Percentiles rank a stretch among this genome's conserved stretches.
These are phyloP conservation scores for Dynastes tityus DNA, from an alignment of 2,888 invertebrate genomes.

Conservation along the genomic window DNA sequence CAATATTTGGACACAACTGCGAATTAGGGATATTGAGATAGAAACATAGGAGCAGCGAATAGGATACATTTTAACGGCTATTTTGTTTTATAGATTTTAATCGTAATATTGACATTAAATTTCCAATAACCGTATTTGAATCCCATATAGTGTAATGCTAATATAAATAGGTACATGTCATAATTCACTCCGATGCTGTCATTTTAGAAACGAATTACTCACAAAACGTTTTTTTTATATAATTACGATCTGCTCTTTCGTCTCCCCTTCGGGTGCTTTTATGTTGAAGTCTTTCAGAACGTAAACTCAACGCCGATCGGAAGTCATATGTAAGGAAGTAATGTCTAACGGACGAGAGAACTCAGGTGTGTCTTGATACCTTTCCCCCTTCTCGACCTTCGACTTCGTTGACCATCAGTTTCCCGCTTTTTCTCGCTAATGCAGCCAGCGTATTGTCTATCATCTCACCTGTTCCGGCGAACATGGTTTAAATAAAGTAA, in stretches of 20 bases:
- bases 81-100: too few species aligned
- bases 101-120: too few species aligned
- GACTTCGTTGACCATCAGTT: slow-evolving; percentile 42
- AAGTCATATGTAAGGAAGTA: slow-evolving; percentile 70
- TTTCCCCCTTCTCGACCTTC: slow-evolving; percentile 48
- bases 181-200: not conserved
- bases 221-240: slow-evolving; percentile 7
- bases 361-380: slow-evolving; percentile 67
- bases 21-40: too few species aligned
- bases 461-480: slow-evolving; percentile 45
- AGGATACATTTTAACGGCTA: too few species aligned
- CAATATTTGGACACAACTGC: too few species aligned
- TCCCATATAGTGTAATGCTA: too few species aligned
- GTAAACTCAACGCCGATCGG: slow-evolving; percentile 65
- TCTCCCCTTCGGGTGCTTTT: slow-evolving; percentile 20
- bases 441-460: slow-evolving; percentile 35
- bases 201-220: not conserved
- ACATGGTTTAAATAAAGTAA: slow-evolving; percentile 29
- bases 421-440: slow-evolving; percentile 48
- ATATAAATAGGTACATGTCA: not conserved
- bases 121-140: too few species aligned
- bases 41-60: too few species aligned
- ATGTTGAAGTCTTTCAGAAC: slow-evolving; percentile 34
- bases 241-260: slow-evolving; percentile 24
- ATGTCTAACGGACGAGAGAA: slow-evolving; percentile 68